Base-by-base conservation (phyloP, 2,888 invertebrate genomes). In the Mongoloraphidia duomilia region DNA sequence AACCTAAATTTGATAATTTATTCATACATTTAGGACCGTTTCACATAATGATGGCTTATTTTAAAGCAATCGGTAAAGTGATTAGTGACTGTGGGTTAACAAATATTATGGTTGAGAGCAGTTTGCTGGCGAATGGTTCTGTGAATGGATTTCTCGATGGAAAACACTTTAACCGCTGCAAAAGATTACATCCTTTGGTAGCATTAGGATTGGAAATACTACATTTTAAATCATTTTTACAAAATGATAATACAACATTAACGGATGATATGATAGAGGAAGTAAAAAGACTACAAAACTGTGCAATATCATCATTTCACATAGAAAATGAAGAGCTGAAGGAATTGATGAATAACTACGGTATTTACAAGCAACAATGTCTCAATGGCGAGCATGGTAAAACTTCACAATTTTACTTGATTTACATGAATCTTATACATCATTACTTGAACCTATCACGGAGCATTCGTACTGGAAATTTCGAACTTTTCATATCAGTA, bases 31-130 rank as follows among this genome's bases (percentile, higher is more conserved):
- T 38, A 4, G 38, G 38, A 12, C 38, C 38, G 2, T 60, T 63
- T 54, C 57, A 58, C 41, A 49, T 57, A 8, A 50, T 55, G 52
- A 49, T 57, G 52, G 53, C 57, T 8, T 57, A 49, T 50, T 58
- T 57, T 47, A 65, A 65, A 62, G 54, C 55, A 26, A n/a, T 57
- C 8, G 55, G 55, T 13, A 56, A 56, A 48, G 47, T 52, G 41
- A 54, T 56, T 12, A 52, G 49, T 13, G 37, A 42, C 8, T 53
- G 51, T 40, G 53, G 53, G 1, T 34, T 56, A 1, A 41, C 49
- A 1, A 12, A 52, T 10, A 11, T 58, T 6, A 45, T 52, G 33
- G 47, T 47, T 13, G 36, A 54, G 14, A 13, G 34, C 14, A 47
- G 47, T 41, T 9, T 51, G 33, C 34, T 54, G 3, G 52, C 50